Evolutionary conservation across 2,888 invertebrate species (phyloP).

Genomic region (Amphipyra tragopoginis): DNA sequence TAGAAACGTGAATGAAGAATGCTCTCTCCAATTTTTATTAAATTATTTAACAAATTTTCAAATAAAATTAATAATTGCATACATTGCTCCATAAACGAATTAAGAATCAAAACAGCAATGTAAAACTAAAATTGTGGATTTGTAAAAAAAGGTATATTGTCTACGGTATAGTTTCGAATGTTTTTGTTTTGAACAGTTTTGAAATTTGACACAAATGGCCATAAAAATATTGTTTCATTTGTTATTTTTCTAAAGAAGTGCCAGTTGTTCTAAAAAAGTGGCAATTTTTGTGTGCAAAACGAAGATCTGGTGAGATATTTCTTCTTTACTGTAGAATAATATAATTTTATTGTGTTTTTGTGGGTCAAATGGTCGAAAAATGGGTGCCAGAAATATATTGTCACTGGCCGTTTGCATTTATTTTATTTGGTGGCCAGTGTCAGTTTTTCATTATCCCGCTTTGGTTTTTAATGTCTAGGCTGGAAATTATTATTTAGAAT

Average conservation of each 20-base stretch:
- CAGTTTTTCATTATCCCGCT: slow-evolving; percentile 60
- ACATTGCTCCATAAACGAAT: slow-evolving; percentile 30
- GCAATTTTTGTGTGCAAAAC: slow-evolving; percentile 60
- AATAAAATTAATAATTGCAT: background rate
- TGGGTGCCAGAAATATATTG: slow-evolving; percentile 31
- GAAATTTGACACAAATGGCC: slow-evolving; percentile 68
- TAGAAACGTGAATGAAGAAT: background rate
- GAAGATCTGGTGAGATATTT: slow-evolving; percentile 66
- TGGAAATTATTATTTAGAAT: slow-evolving; percentile 62
- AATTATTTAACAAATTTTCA: background rate
- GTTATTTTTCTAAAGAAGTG: slow-evolving; percentile 78
- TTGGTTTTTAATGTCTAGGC: slow-evolving; percentile 66
- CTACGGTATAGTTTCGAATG: slow-evolving; percentile 50
- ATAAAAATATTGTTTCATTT: slow-evolving; percentile 72
- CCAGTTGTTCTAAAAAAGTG: slow-evolving; percentile 74
- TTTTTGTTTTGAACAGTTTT: slow-evolving; percentile 76
- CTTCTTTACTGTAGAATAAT: slow-evolving; percentile 26
- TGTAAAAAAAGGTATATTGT: too few species aligned
- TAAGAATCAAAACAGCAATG: slow-evolving; percentile 20
- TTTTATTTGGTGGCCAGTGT: slow-evolving; percentile 72
- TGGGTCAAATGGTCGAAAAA: slow-evolving; percentile 32
- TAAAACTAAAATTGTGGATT: slow-evolving; percentile 3
- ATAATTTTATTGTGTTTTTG: slow-evolving; percentile 50
- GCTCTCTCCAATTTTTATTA: background rate
- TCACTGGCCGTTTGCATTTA: slow-evolving; percentile 68